Base-by-base conservation (phyloP, 2,888 invertebrate genomes). In the Eupithecia subfuscata region DNA sequence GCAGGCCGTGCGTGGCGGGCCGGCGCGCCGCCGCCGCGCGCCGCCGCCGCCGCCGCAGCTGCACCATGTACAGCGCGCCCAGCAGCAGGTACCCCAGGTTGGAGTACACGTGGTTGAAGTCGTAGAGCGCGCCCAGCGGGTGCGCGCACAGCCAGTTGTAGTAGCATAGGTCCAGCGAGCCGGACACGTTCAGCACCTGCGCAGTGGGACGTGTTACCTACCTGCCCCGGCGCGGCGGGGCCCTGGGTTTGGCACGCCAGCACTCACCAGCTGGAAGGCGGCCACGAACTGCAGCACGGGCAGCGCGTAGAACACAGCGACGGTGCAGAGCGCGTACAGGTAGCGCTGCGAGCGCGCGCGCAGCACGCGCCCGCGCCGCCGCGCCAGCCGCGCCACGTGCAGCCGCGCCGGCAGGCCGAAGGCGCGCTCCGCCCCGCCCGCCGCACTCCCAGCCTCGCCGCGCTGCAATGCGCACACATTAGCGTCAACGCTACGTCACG, bases 121-220 rank as follows among this genome's bases (percentile, higher is more conserved):
- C 97, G 69, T 96, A 96, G 72, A 98, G 90, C 60, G 95, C 92
- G 72, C 97, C 97, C 72, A 97, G 92, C 0, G 98, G 97, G 92
- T 97, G 97, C 52, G 98, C 96, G 91, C 98, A 98, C 78, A 97
- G 93, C 93, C 98, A 98, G 92, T 98, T 98, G 94, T 98, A 98
- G 92, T 98, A 98, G 92, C 98, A 98, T 79, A 97, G 93, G 94
- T 98, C 98, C 90, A 98, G 96, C 88, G 98, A 96, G n/a, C 98
- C 98, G 0, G 98, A 97, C 77, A 96, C 93, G 89, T 97, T 96
- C 83, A 98, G 90, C 3, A 97, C 95, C 96, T 97, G 91, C 75
- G 22, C 9, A 12, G 56, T 11, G 56, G 8, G 52, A 5, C 22
- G 22, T 11, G 56, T 56, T 45, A 45, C 14, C 12, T 43, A 43